A percentile compares a stretch with the other conserved stretches of the same genome.
These are phyloP conservation scores for Troglohyphantes excavatus DNA, from an alignment of 2,888 invertebrate genomes.

Conservation along the genomic window DNA sequence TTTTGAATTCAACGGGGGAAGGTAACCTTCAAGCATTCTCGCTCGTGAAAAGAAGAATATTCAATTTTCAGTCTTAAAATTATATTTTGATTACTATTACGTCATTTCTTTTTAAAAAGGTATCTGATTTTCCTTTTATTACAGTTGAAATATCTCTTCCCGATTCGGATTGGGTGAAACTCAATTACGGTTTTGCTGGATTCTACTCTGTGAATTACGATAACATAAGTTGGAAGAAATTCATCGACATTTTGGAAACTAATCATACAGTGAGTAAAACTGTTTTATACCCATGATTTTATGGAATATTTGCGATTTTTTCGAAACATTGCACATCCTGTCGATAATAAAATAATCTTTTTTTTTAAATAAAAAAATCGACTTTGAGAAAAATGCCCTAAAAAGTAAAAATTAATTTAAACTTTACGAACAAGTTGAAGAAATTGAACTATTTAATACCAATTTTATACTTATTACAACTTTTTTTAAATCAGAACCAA, in stretches of 20 bases:
- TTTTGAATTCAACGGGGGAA: slow-evolving; percentile 55
- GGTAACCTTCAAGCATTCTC: slow-evolving; percentile 25
- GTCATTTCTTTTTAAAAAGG: background rate
- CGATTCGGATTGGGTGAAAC: slow-evolving; percentile 62
- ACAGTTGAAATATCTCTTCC: slow-evolving; percentile 44
- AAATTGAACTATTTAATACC: too few relatives aligned
- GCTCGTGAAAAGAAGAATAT: too few relatives aligned
- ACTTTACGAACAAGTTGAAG: too few relatives aligned
- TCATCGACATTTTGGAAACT: slow-evolving; percentile 42
- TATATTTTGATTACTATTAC: background rate
- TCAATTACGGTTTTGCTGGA: slow-evolving; percentile 67
- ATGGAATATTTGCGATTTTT: too few relatives aligned
- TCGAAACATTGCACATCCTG: too few relatives aligned
- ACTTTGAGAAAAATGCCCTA: too few relatives aligned
- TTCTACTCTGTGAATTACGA: slow-evolving; percentile 71
- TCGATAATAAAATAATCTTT: too few relatives aligned
- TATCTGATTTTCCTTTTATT: slow-evolving; percentile 18
- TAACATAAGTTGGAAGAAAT: slow-evolving; percentile 44
- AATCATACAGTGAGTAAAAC: slow-evolving; percentile 39
- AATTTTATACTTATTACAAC: too few relatives aligned
- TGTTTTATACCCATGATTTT: background rate
- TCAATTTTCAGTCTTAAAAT: too few relatives aligned
- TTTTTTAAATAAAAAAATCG: too few relatives aligned
- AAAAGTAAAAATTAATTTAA: too few relatives aligned
- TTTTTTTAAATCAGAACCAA: too few relatives aligned